Evolutionary conservation across 2,113 vertebrate genomes (phyloP).

Genomic region (Channa maculata): DNA sequence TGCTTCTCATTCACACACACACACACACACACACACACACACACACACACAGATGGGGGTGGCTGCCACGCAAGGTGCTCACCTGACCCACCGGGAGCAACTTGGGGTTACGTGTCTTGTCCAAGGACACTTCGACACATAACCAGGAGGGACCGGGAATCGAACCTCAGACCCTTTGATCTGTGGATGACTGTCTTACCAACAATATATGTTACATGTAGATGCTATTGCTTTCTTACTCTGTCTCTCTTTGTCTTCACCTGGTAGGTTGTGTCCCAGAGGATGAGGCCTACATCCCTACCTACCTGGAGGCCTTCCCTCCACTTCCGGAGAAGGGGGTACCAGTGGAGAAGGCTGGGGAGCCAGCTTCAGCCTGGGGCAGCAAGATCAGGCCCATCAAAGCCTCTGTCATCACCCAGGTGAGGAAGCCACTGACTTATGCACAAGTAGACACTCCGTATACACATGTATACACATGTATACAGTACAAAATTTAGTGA

Average conservation of each 20-base stretch:
- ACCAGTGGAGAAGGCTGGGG: conserved; percentile 80
- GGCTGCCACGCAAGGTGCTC: no score
- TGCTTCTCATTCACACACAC: no score
- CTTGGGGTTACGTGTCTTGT: no score
- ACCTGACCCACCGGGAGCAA: no score
- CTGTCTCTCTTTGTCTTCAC: conserved; percentile 21
- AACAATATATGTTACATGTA: no score
- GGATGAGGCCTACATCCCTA: conserved; percentile 85
- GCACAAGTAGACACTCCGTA: background rate
- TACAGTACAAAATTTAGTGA: no score
- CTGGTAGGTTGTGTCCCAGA: conserved; percentile 83
- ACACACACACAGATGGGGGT: no score
- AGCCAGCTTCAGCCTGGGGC: conserved; percentile 78
- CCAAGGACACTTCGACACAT: no score
- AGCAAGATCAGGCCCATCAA: conserved; percentile 85
- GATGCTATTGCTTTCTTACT: background rate
- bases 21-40: no score
- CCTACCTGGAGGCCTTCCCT: conserved; percentile 85
- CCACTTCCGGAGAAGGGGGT: conserved; percentile 84
- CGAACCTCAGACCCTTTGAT: no score
- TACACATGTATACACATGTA: background rate
- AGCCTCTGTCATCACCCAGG: conserved; percentile 86
- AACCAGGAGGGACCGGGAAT: no score
- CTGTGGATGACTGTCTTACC: no score
- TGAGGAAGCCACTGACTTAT: conserved; percentile 33